Conservation (phyloP, 2,888 invertebrate species). For the Zygaena filipendulae region DNA sequence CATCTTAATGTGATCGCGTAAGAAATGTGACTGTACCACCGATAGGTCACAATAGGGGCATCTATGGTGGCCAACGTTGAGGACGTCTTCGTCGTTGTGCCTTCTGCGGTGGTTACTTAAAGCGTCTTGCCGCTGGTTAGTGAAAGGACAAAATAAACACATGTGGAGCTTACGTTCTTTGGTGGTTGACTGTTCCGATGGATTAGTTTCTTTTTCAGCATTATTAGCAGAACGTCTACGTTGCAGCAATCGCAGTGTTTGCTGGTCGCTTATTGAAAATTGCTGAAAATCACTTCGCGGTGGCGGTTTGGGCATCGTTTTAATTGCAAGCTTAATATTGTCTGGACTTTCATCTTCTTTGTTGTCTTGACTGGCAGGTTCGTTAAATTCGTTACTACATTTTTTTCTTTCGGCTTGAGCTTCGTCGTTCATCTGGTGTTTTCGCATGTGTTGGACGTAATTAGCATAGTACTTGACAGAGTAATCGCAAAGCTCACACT, state of each 20-base stretch:
- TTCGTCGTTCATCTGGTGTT: slow-evolving; percentile 79
- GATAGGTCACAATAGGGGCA: slow-evolving; percentile 88
- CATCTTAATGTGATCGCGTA: slow-evolving; percentile 82
- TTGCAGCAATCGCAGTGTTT: slow-evolving; percentile 69
- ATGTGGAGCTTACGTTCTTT: slow-evolving; percentile 73
- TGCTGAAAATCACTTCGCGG: slow-evolving; percentile 57
- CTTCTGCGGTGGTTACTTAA: slow-evolving; percentile 80
- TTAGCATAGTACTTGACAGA: slow-evolving; percentile 89
- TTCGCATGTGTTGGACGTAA: slow-evolving; percentile 83
- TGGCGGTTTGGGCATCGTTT: slow-evolving; percentile 52
- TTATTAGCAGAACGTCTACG: slow-evolving; percentile 55
- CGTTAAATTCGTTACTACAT: slow-evolving; percentile 27
- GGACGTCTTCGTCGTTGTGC: slow-evolving; percentile 71
- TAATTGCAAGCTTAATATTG: slow-evolving; percentile 53
- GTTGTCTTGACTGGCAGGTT: slow-evolving; percentile 27
- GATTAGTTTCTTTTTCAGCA: slow-evolving; percentile 35
- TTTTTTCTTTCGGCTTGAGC: slow-evolving; percentile 70
- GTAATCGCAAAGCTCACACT: slow-evolving; percentile 87
- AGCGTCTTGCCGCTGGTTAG: slow-evolving; percentile 77
- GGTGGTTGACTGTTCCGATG: slow-evolving; percentile 43
- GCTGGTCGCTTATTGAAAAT: slow-evolving; percentile 71
- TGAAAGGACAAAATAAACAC: slow-evolving; percentile 85
- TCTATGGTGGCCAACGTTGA: slow-evolving; percentile 70
- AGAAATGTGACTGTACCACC: slow-evolving; percentile 76
- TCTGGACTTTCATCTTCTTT: slow-evolving; percentile 35